Percentiles rank a stretch among this genome's conserved stretches.
Evolutionary conservation across 2,888 invertebrate species (phyloP).

Genomic region (Drosophila ezoana): DNA sequence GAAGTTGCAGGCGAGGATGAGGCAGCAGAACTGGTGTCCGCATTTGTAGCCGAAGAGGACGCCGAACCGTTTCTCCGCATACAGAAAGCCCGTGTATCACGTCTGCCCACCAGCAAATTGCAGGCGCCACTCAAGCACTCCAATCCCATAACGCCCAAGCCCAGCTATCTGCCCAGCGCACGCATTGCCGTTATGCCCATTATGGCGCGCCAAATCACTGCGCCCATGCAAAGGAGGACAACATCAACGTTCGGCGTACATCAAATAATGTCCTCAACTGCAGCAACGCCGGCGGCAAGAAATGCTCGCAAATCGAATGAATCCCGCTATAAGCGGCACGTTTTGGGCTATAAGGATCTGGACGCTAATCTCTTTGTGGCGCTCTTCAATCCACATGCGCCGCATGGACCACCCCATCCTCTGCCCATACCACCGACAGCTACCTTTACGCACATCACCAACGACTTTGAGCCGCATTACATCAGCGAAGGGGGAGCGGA

Average conservation of each 20-base stretch:
- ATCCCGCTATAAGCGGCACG: conserved; percentile 70
- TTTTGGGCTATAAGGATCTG: conserved; percentile 75
- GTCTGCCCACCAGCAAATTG: conserved; percentile 76
- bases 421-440: conserved; percentile 52
- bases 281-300: conserved; percentile 5
- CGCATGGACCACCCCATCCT: conserved; percentile 54
- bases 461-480: conserved; percentile 75
- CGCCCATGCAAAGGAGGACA: conserved; percentile 27
- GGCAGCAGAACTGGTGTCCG: conserved; percentile 77
- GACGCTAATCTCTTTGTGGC: conserved; percentile 79
- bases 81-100: conserved; percentile 75
- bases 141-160: conserved; percentile 69
- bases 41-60: conserved; percentile 75
- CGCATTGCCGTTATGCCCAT: conserved; percentile 60
- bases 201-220: conserved; percentile 61
- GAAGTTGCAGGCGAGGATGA: conserved; percentile 62
- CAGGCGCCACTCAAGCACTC: conserved; percentile 73
- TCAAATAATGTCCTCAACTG: conserved; percentile 27
- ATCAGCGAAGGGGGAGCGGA: conserved; percentile 48
- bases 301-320: conserved; percentile 30
- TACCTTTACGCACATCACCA: conserved; percentile 61
- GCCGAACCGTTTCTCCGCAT: conserved; percentile 76
- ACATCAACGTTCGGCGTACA: conserved; percentile 12
- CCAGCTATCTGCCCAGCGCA: conserved; percentile 70
- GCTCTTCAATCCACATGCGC: conserved; percentile 68